Conservation (phyloP, 2,113 vertebrate genomes). For the Equus przewalskii region DNA sequence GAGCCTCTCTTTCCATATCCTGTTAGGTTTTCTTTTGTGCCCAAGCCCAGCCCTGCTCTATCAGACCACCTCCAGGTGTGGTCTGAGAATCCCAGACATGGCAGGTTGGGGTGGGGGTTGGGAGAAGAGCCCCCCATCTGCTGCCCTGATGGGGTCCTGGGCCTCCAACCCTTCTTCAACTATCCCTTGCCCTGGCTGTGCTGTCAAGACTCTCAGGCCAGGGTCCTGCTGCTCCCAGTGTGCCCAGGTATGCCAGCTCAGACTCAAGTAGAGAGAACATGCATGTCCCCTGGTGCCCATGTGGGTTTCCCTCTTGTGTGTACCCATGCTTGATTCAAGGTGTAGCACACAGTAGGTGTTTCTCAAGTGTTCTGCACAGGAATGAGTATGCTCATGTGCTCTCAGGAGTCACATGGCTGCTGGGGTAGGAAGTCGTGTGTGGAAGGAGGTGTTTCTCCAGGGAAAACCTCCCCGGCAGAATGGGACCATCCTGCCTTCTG, state of each 20-base stretch:
- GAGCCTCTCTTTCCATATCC: background rate
- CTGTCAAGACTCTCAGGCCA: background rate
- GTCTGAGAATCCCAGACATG: background rate
- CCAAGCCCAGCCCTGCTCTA: background rate
- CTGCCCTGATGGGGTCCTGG: background rate
- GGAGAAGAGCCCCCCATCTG: background rate
- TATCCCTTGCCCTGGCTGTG: background rate
- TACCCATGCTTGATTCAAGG: background rate
- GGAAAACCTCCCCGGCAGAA: background rate
- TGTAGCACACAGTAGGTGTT: background rate
- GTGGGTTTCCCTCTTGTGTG: background rate
- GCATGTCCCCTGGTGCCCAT: accelerated
- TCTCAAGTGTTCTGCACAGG: background rate
- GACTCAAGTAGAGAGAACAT: accelerated
- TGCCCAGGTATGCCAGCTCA: background rate
- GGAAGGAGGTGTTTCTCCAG: background rate
- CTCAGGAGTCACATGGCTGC: too few relatives aligned
- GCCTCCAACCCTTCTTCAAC: background rate
- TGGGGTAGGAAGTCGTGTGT: accelerated
- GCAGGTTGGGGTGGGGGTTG: too few relatives aligned
- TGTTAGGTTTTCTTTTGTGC: background rate
- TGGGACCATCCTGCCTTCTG: accelerated
- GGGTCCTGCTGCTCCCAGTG: too few relatives aligned
- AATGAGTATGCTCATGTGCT: accelerated
- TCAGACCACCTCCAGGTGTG: background rate